Conservation (phyloP, 2,888 invertebrate genomes). For the Pocota personata region DNA sequence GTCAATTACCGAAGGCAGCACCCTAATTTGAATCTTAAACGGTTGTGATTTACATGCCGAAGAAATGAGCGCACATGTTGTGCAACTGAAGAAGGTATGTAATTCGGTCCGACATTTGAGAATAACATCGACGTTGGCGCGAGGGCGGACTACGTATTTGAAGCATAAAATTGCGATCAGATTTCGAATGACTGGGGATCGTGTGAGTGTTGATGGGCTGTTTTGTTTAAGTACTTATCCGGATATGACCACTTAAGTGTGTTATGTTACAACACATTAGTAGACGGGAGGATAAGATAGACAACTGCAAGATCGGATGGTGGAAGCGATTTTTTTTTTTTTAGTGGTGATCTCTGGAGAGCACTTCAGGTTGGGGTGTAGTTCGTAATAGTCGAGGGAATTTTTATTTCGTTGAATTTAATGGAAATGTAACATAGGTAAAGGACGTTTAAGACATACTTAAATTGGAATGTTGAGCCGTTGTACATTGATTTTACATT, state of each 20-base stretch:
- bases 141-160: slow-evolving; percentile 75
- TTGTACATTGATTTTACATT: too few relatives aligned
- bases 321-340: slow-evolving; percentile 48
- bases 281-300: slow-evolving; percentile 19
- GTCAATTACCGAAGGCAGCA: slow-evolving; percentile 50
- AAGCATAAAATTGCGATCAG: slow-evolving; percentile 81
- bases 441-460: not conserved
- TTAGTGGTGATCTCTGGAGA: slow-evolving; percentile 22
- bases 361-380: not conserved
- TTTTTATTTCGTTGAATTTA: slow-evolving; percentile 3
- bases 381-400: not conserved
- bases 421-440: not conserved
- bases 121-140: slow-evolving; percentile 26
- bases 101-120: slow-evolving; percentile 66
- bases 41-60: slow-evolving; percentile 64
- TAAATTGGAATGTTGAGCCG: not conserved
- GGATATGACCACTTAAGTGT: slow-evolving; percentile 77
- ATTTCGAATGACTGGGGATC: slow-evolving; percentile 77
- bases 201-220: slow-evolving; percentile 70
- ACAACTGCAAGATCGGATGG: slow-evolving; percentile 48
- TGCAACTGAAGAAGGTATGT: slow-evolving; percentile 54
- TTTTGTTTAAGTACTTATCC: slow-evolving; percentile 74
- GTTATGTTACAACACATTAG: slow-evolving; percentile 69
- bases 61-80: slow-evolving; percentile 48
- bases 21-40: slow-evolving; percentile 66